Conservation (phyloP, 2,113 vertebrate genomes). For the Nothoprocta pentlandii region DNA sequence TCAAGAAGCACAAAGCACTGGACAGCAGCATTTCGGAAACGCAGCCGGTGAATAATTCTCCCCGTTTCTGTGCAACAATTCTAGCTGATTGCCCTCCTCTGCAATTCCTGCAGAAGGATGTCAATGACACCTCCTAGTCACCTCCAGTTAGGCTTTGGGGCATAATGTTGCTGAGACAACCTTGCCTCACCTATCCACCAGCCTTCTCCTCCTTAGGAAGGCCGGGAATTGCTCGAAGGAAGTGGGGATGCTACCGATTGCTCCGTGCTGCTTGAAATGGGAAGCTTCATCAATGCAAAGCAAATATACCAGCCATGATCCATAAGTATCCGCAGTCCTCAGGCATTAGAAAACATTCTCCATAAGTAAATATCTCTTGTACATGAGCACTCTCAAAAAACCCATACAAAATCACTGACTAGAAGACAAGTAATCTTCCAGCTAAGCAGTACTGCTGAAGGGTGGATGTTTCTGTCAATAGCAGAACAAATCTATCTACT, state of each 20-base stretch:
- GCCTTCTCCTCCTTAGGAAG: not conserved
- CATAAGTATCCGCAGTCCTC: not conserved
- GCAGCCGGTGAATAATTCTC: not conserved
- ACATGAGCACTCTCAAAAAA: not conserved
- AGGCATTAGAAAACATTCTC: not conserved
- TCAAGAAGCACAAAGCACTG: not conserved
- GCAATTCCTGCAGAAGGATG: not conserved
- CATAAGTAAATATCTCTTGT: not conserved
- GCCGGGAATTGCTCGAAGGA: not conserved
- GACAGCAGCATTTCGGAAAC: not conserved
- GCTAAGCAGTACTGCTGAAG: not conserved
- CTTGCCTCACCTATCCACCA: not conserved
- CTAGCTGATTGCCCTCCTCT: not conserved
- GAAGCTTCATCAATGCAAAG: not conserved
- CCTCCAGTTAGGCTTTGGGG: accelerated
- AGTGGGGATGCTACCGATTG: not conserved
- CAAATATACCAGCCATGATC: not conserved
- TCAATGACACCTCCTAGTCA: accelerated
- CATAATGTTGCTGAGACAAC: not conserved
- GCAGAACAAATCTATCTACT: not conserved
- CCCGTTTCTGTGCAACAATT: not conserved
- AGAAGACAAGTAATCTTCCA: not conserved
- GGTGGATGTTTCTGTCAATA: not conserved
- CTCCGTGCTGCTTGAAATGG: not conserved
- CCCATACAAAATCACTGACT: not conserved